phyloP scores from a whole-genome alignment of 2,797 vertebrate species.

The Halcyon smyrnensis region DNA sequence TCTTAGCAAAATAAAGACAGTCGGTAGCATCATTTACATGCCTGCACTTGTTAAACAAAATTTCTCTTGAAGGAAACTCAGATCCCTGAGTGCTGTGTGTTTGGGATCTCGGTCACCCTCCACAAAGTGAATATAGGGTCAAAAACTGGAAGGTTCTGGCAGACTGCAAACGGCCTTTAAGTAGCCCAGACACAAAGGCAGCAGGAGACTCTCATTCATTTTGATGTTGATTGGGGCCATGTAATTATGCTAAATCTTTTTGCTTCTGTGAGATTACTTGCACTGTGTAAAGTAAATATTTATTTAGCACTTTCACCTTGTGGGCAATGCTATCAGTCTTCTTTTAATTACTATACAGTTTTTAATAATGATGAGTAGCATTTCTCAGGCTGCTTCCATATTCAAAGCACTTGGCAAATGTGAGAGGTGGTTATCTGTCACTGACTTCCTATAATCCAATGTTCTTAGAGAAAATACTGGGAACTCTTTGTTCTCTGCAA shows the following conservation, averaged over 20 bases:
- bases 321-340: neutral
- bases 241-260: constrained; percentile 1
- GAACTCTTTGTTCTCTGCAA: neutral
- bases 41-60: neutral
- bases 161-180: neutral
- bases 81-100: neutral
- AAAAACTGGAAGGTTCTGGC: neutral
- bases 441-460: neutral
- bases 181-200: neutral
- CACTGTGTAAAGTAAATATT: constrained; percentile 31
- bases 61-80: neutral
- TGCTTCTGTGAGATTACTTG: neutral
- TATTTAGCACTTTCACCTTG: constrained; percentile 25
- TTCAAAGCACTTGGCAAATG: neutral
- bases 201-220: neutral
- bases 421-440: neutral
- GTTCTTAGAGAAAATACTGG: neutral
- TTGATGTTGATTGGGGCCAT: neutral
- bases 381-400: neutral
- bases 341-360: constrained; percentile 22
- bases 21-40: accelerated
- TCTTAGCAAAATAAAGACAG: neutral
- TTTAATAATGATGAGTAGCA: neutral
- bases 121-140: neutral
- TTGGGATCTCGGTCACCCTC: neutral